phyloP scores from a whole-genome alignment of 2,113 vertebrate species.

The Aldabrachelys gigantea region DNA sequence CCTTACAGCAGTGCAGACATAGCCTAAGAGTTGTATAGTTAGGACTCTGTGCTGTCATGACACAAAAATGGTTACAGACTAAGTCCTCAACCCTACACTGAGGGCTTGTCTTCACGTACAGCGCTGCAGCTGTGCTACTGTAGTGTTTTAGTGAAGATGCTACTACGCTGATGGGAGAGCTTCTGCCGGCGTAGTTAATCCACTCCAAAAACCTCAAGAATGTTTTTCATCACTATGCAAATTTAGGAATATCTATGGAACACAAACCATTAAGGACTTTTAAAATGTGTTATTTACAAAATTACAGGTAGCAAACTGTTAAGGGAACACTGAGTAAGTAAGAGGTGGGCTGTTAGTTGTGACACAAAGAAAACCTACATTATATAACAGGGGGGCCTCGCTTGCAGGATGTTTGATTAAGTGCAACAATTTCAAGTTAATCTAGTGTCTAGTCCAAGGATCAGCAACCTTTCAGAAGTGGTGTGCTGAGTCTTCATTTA shows the following conservation, averaged over 20 bases:
- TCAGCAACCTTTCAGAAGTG: too few species aligned
- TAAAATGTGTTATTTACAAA: not conserved
- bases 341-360: too few species aligned
- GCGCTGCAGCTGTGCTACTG: too few species aligned
- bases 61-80: not conserved
- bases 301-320: not conserved
- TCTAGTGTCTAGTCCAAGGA: not conserved
- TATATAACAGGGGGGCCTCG: not conserved
- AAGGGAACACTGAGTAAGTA: not conserved
- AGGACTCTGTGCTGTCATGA: not conserved
- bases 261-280: not conserved
- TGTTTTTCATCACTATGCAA: not conserved
- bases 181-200: too few species aligned
- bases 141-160: too few species aligned
- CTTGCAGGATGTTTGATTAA: not conserved
- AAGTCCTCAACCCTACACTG: not conserved
- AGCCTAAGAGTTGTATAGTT: not conserved
- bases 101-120: too few species aligned
- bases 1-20: too few species aligned
- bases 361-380: too few species aligned
- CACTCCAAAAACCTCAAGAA: not conserved
- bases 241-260: not conserved
- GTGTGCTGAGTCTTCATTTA: too few species aligned
- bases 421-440: not conserved
- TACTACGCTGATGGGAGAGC: too few species aligned